phyloP scores from a whole-genome alignment of 2,113 vertebrate species.

The Chlorocebus sabaeus region DNA sequence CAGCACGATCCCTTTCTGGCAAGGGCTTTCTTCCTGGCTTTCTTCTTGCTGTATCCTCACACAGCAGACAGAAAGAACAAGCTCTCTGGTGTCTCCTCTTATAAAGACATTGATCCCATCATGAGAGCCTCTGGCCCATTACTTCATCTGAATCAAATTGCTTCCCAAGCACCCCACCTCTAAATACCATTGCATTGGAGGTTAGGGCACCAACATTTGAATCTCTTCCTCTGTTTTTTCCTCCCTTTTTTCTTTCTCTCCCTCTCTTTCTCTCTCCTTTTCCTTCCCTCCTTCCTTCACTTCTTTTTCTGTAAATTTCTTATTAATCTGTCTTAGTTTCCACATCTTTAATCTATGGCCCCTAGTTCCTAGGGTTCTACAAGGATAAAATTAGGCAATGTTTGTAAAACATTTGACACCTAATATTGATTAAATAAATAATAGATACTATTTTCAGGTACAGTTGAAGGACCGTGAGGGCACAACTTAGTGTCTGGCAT shows the following conservation, averaged over 20 bases:
- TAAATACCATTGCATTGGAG: background rate
- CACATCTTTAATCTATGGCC: background rate
- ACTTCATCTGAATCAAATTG: background rate
- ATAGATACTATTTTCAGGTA: background rate
- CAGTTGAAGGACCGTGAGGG: background rate
- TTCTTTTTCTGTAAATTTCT: background rate
- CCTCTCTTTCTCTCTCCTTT: background rate
- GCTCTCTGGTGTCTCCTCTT: background rate
- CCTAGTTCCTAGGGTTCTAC: background rate
- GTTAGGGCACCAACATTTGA: background rate
- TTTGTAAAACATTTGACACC: background rate
- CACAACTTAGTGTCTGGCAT: background rate
- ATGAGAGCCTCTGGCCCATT: accelerated
- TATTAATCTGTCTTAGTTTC: background rate
- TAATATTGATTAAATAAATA: background rate
- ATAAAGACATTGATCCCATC: background rate
- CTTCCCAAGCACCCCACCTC: background rate
- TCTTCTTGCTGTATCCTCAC: background rate
- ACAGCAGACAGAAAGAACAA: background rate
- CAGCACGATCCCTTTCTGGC: background rate
- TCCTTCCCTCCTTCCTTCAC: too few species aligned
- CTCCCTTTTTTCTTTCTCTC: background rate
- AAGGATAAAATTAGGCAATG: background rate
- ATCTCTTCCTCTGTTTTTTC: background rate
- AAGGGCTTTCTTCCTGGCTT: background rate